Percentiles rank a stretch among this genome's conserved stretches.
Evolutionary conservation across 2,888 invertebrate species (phyloP).

Genomic region (Ceramica pisi): DNA sequence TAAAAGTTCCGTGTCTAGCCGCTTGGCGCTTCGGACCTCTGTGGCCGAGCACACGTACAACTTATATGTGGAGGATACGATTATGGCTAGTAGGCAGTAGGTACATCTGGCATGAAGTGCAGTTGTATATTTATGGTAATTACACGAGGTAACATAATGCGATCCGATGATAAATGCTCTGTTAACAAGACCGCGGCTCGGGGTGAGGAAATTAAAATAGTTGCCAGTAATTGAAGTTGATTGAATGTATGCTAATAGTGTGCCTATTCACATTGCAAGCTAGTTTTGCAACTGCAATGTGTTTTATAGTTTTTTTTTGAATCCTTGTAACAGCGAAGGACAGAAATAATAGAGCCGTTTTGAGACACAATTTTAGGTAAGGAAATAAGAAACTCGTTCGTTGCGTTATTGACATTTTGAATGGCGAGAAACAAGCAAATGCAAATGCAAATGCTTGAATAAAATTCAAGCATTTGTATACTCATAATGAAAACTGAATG

Average conservation of each 20-base stretch:
- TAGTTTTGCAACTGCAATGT: slow-evolving; percentile 12
- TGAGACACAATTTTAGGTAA: neutral
- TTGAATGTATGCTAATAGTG: slow-evolving; percentile 31
- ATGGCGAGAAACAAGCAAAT: neutral
- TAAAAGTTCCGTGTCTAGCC: neutral
- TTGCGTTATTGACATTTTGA: neutral
- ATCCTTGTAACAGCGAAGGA: neutral
- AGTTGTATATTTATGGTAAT: slow-evolving; percentile 59
- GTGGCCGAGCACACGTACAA: slow-evolving; percentile 19
- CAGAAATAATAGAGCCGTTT: neutral
- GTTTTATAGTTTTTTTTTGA: neutral
- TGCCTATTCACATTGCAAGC: slow-evolving; percentile 2
- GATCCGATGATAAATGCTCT: slow-evolving; percentile 57
- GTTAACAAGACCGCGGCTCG: slow-evolving; percentile 56
- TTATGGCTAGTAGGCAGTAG: slow-evolving; percentile 41
- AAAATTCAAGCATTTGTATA: too few species aligned
- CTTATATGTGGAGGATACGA: slow-evolving; percentile 53
- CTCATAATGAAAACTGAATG: too few species aligned
- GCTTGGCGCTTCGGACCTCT: neutral
- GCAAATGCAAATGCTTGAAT: too few species aligned
- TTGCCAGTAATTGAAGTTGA: slow-evolving; percentile 41
- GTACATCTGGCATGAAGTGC: slow-evolving; percentile 43
- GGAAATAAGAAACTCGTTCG: neutral
- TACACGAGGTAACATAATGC: slow-evolving; percentile 47
- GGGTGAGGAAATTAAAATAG: slow-evolving; percentile 49